Base-by-base conservation (phyloP, 2,888 invertebrate species). In the Drosophila paucipuncta region DNA sequence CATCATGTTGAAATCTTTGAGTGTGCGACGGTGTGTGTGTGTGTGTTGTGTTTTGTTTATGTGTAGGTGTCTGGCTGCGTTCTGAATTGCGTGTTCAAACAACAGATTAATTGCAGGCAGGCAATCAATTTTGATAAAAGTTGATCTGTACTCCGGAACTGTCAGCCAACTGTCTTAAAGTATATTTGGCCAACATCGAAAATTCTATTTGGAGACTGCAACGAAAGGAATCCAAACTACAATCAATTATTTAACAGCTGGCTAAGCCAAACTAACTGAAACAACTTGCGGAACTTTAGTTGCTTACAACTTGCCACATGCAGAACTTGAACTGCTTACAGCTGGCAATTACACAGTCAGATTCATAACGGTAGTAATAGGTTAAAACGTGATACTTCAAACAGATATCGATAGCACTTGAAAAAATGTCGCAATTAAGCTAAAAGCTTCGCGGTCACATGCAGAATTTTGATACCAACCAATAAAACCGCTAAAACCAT, bases 91-190 rank as follows among this genome's bases (percentile, higher is more conserved):
- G 90, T 85, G 85, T 59, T 80, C 83, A 90, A 90, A 90, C 80
- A 90, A 80, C 77, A 82, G 79, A 89, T 82, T 89, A 86, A 89
- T 86, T 90, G 89, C 83, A 68, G 55, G 55, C 78, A 68, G 55
- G 89, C 83, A 82, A 86, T 86, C 77, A 89, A 86, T 86, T 90
- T 90, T 90, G 89, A 86, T 86, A 83, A 90, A 90, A 90, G 77
- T 76, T 71, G 71, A 81, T 54, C 28, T 30, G 57, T 16, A 30
- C 33, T 59, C 49, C 57, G 67, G 50, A 70, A 68, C 58, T 72
- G 66, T 57, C 62, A 60, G 72, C 31, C n/a, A 68, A 73, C 47
- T 55, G 60, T 68, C 75, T 77, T 87, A 70, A 89, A 84, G 70
- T 61, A 52, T 31, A 57, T 57, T 63, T 60, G 53, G 61, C 31